A percentile compares a stretch with the other conserved stretches of the same genome.
These are phyloP conservation scores for Salticus scenicus DNA, from an alignment of 2,888 invertebrate species.

Conservation along the genomic window DNA sequence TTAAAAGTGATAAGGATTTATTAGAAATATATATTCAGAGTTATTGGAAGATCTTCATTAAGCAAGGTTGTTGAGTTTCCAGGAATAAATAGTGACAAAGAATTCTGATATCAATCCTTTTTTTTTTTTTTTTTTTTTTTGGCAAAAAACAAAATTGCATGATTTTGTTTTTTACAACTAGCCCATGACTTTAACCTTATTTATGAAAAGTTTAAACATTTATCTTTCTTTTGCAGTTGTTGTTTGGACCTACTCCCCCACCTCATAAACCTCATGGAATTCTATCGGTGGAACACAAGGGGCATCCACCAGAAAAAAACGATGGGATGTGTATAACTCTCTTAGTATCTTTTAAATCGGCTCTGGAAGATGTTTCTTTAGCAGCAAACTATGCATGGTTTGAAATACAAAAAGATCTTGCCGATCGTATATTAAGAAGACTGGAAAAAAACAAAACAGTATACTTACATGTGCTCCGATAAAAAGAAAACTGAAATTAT, in stretches of 20 bases:
- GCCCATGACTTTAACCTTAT: neutral
- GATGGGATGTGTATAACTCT: slow-evolving; percentile 90
- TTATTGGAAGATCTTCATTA: no score
- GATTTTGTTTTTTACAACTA: no score
- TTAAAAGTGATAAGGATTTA: no score
- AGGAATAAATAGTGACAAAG: no score
- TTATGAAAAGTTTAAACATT: neutral
- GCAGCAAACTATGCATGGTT: slow-evolving; percentile 92
- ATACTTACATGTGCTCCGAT: slow-evolving; percentile 88
- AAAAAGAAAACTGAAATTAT: slow-evolving; percentile 72
- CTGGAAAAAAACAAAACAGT: slow-evolving; percentile 87
- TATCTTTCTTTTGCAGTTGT: slow-evolving; percentile 79
- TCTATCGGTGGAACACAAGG: slow-evolving; percentile 79
- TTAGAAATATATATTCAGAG: no score
- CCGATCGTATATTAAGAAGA: slow-evolving; percentile 82
- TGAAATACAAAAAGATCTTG: slow-evolving; percentile 83
- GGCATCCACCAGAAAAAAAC: slow-evolving; percentile 74
- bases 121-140: no score
- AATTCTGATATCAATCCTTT: no score
- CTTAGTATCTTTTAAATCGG: slow-evolving; percentile 87
- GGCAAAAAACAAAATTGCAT: neutral
- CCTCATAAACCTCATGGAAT: slow-evolving; percentile 89
- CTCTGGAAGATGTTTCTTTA: slow-evolving; percentile 89
- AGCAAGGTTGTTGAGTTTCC: no score
- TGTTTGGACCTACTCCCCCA: slow-evolving; percentile 90